Base-by-base conservation (phyloP, 2,797 vertebrate genomes). In the Neosalanx taihuensis region DNA sequence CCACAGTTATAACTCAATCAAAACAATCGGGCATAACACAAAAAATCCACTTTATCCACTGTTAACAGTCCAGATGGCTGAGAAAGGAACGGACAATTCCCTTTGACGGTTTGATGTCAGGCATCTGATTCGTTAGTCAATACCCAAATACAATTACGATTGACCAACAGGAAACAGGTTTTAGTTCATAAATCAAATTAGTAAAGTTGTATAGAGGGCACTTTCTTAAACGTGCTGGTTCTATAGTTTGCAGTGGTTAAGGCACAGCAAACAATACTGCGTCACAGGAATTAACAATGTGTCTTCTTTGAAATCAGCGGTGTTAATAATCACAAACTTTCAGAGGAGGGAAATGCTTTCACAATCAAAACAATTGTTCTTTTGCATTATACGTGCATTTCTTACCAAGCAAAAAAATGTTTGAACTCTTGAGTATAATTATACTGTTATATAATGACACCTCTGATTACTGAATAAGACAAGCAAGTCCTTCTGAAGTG, bases 1-100 rank as follows among this genome's bases (percentile, higher is more conserved):
- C 33, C 75, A 65, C 53, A 58, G 66, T 57, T 46, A 29, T 31
- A 70, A 63, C 69, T 53, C 41, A 6, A 57, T 64, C 59, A 30
- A 15, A 58, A 30, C 26, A 12, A 58, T 18, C 26, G 23, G 72
- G 61, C 49, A 76, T 53, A 77, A 56, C 74, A 0, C 30, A 17
- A 41, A 31, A 59, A 53, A 66, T 49, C 29, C 4, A 29, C 26
- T 64, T 46, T 26, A 26, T 35, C 17, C 51, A 6, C 51, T 6
- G 49, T 13, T 18, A 37, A 37, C 49, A 51, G 49, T 17, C 15
- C 51, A 5, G 49, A 2, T 17, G 37, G 37, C 64, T 51, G 23
- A 49, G 23, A 23, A 41, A 15, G 41, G 64, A 51, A 51, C 29
- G 41, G 3, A 26, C 23, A 26, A 23, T 51, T 66, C 29, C 64